Evolutionary conservation across 2,888 invertebrate genomes (phyloP).

Genomic region (Theodoxus fluviatilis): DNA sequence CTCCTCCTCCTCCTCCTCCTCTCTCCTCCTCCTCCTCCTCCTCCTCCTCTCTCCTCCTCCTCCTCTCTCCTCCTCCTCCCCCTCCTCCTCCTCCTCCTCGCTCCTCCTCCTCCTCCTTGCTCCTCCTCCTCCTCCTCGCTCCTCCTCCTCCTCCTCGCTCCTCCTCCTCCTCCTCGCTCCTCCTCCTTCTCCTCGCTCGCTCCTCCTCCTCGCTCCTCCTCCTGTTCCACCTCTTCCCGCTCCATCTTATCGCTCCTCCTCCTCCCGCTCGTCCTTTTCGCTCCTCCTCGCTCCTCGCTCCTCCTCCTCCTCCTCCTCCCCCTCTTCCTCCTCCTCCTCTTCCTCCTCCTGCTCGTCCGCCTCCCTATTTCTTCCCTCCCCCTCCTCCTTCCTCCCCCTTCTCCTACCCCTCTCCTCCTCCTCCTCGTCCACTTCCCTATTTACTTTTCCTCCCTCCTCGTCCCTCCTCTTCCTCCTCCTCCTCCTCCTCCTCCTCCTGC

Average conservation of each 20-base stretch:
- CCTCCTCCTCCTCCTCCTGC: too few relatives aligned
- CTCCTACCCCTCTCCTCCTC: too few relatives aligned
- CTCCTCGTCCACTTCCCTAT: too few relatives aligned
- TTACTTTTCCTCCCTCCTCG: too few relatives aligned
- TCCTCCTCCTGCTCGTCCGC: too few relatives aligned
- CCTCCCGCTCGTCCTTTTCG: not conserved
- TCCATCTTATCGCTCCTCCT: not conserved
- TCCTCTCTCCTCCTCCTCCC: not conserved
- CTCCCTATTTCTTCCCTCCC: too few relatives aligned
- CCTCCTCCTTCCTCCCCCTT: too few relatives aligned
- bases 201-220: constrained; percentile 9
- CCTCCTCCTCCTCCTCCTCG: not conserved
- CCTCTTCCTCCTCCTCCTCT: too few relatives aligned
- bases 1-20: too few relatives aligned
- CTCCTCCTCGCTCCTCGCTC: not conserved
- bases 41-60: too few relatives aligned
- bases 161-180: constrained; percentile 1
- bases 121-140: constrained; percentile 5
- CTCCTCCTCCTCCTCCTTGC: constrained; percentile 8
- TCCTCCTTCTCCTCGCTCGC: not conserved
- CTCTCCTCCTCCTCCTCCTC: not conserved
- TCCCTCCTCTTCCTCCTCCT: too few relatives aligned
- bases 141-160: not conserved
- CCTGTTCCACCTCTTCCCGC: constrained; percentile 21
- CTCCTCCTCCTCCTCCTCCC: too few relatives aligned